Percentiles rank a stretch among this genome's conserved stretches.
These are phyloP conservation scores for Panthera uncia DNA, from an alignment of 2,113 vertebrate genomes.

Conservation along the genomic window DNA sequence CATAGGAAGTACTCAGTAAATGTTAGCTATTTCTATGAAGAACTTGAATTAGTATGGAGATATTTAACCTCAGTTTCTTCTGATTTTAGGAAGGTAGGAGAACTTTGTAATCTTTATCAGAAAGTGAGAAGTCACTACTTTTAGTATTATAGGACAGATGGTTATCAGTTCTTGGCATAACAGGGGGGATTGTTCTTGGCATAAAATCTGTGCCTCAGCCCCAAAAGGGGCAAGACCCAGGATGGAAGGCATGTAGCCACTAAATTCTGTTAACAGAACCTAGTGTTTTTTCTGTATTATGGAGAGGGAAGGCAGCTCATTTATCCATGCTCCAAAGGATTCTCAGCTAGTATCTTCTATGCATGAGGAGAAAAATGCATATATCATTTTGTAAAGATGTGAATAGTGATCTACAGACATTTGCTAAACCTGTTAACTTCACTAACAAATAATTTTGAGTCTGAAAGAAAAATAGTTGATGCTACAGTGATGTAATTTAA, in stretches of 20 bases:
- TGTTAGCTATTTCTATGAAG: slow-evolving; percentile 22
- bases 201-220: background rate
- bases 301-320: background rate
- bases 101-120: background rate
- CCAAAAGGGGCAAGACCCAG: background rate
- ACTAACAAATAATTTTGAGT: background rate
- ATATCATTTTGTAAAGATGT: background rate
- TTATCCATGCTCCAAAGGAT: background rate
- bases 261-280: background rate
- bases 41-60: slow-evolving; percentile 10
- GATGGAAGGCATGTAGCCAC: background rate
- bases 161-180: background rate
- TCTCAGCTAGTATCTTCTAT: background rate
- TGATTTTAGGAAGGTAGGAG: background rate
- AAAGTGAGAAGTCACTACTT: slow-evolving; percentile 35
- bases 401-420: background rate
- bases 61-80: slow-evolving; percentile 25
- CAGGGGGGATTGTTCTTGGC: background rate
- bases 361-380: background rate
- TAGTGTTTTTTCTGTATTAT: background rate
- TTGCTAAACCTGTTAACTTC: background rate
- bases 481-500: background rate
- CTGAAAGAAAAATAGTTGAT: slow-evolving; percentile 26
- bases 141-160: background rate
- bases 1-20: background rate